Evolutionary conservation across 2,113 vertebrate species (phyloP), one percentile per base, ranked within the genome.

Genomic region (Propithecus coquereli): DNA sequence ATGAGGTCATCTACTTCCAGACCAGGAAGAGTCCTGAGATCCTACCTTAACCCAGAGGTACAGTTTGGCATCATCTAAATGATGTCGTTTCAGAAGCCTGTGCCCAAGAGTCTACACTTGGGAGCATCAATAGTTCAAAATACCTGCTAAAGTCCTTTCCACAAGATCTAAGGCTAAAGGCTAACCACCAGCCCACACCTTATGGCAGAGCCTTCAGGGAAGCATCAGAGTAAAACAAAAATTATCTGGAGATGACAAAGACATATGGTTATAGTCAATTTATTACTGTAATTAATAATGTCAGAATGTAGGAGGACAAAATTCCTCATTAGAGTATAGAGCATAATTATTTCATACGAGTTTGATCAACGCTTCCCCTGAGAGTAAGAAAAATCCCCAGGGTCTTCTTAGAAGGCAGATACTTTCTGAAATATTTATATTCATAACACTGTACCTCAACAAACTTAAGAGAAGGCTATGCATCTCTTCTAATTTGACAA

Each of bases 341-440:
- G 37, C 40, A 34, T 81, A 87, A 92, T 71, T 92, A 94, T 87
- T 92, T 96, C 68, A 71, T 77, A 81, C 63, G 16, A 11, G 17
- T 66, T 87, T 73, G 47, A 96, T 92, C 30, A 54, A 40, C 2
- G 23, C 50, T 37, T 92, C 91, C 79, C 80, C 32, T 8, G 80
- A 88, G 81, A 84, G 61, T 54, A 54, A 81, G 65, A 61, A 4
- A 50, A 85, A 43, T 14, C 22, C 47, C 76, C 10, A n/a, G 59
- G 23, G 65, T 80, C 82, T 90, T 84, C 77, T 90, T 91, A 43
- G 30, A 40, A 66, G 32, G 14, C 40, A 37, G 22, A 27, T 30
- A 40, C 70, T 77, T 73, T 87, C 77, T 95, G 76, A 94, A 94
- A 94, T 87, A 77, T 87, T 90, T 87, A 77, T 81, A 77, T 57